A percentile compares a stretch with the other conserved stretches of the same genome.
Evolutionary conservation across 92 coral and sea anemone species (phyloP).

Genomic region (Phymanthus crucifer): DNA sequence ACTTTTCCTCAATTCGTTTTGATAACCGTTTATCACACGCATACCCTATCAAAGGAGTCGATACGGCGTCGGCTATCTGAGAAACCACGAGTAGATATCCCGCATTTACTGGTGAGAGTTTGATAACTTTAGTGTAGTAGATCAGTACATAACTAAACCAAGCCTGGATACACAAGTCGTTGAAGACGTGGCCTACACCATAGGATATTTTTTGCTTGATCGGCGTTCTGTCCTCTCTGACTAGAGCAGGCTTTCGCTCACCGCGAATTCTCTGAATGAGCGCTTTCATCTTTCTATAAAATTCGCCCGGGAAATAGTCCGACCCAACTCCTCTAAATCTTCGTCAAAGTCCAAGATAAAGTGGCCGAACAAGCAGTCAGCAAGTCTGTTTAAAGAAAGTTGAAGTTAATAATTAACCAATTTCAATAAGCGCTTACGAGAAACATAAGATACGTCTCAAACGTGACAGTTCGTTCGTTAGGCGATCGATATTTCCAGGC

Average conservation of each 20-base stretch:
- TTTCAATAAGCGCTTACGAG: too few species aligned
- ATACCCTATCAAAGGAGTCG: constrained; percentile 85
- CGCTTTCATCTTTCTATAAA: constrained; percentile 27
- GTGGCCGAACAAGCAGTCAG: not conserved
- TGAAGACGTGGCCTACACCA: constrained; percentile 90
- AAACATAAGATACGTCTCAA: not conserved
- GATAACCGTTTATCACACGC: constrained; percentile 79
- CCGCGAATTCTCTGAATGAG: constrained; percentile 17
- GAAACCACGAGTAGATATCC: constrained; percentile 79
- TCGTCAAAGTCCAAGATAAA: not conserved
- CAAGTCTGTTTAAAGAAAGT: not conserved
- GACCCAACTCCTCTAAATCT: not conserved
- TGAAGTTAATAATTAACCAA: not conserved
- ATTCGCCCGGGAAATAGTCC: not conserved
- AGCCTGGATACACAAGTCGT: constrained; percentile 88
- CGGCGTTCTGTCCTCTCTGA: constrained; percentile 63
- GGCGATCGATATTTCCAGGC: not conserved
- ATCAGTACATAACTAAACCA: constrained; percentile 86
- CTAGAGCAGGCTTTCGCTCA: constrained; percentile 33
- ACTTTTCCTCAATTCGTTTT: constrained; percentile 52
- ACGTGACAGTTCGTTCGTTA: not conserved
- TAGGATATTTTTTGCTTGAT: constrained; percentile 72
- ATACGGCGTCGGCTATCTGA: constrained; percentile 75
- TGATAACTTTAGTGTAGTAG: constrained; percentile 74
- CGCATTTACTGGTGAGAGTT: constrained; percentile 63